Base-by-base conservation (phyloP, 2,888 invertebrate genomes). In the Drosophila fulvimacula region DNA sequence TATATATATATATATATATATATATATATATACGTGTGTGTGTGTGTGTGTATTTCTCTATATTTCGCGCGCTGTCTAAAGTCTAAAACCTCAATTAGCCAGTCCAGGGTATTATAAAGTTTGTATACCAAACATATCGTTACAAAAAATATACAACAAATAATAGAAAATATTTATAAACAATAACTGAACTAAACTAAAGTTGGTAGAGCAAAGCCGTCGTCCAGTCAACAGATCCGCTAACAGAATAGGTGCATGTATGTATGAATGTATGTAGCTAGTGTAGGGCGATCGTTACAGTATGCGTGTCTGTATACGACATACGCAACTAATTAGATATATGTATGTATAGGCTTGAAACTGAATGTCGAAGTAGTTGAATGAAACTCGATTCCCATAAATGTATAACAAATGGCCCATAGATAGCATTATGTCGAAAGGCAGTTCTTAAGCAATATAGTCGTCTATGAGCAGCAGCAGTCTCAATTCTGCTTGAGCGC, bases 81-180 rank as follows among this genome's bases (percentile, higher is more conserved):
- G 80, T 69, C 82, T 79, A 74, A 36, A 27, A 66, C 73, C 69
- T 66, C 53, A 72, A 69, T 76, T 79, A 81, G 77, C 71, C 52
- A 82, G 77, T 75, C 19, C 79, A 81, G 88, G 82, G 81, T 88
- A 82, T 77, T 84, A 80, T 81, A 79, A 89, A 81, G 82, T 90
- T 89, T 89, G 87, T 89, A 84, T 90, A 88, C 89, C 88, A 78
- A 79, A 89, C 89, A 89, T 89, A 89, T 89, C 89, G 89, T 90
- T 90, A 82, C 81, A 78, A 79, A 36, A 77, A 90, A 78, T 77
- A 74, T 76, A 75, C 69, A 81, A 80, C 58, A 81, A 67, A 64
- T 63, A 73, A 87, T 55, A 48, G 27, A 81, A 24, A 57, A 56
- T 75, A 64, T 59, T 61, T 72, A 69, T 69, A 64, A 75, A 69